Evolutionary conservation across 64 coral and sea anemone genomes (phyloP).

Genomic region (Catalaphyllia jardinei): DNA sequence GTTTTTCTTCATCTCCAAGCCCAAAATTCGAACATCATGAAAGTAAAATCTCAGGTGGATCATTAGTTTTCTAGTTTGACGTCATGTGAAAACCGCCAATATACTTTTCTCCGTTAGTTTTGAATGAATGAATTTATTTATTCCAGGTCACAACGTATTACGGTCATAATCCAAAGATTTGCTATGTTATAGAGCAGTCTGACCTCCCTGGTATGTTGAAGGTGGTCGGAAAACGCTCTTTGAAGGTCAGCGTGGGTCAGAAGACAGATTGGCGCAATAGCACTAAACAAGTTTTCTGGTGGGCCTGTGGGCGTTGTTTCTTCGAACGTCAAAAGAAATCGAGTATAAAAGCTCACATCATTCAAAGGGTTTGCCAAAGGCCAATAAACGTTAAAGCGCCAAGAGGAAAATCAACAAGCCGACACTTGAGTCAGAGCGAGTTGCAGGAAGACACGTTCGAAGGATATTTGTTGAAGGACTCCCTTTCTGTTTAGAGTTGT

Average conservation of each 20-base stretch:
- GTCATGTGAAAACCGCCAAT: too few relatives aligned
- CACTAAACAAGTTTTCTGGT: constrained; percentile 43
- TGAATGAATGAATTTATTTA: neutral
- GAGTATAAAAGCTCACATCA: constrained; percentile 50
- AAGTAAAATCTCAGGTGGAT: too few relatives aligned
- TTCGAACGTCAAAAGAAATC: constrained; percentile 67
- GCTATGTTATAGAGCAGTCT: constrained; percentile 23
- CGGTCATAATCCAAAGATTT: neutral
- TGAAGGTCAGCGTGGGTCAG: neutral
- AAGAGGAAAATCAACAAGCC: neutral
- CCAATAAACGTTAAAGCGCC: neutral
- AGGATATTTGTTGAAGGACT: too few relatives aligned
- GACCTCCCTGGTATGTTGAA: constrained; percentile 51
- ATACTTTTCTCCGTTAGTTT: too few relatives aligned
- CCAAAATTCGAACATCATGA: too few relatives aligned
- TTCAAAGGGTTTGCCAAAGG: constrained; percentile 55
- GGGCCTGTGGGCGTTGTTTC: constrained; percentile 64
- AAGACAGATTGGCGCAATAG: constrained; percentile 37
- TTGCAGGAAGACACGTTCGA: too few relatives aligned
- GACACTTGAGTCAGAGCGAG: too few relatives aligned
- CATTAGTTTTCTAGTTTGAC: too few relatives aligned
- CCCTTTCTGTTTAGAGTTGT: too few relatives aligned
- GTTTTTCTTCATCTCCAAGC: too few relatives aligned
- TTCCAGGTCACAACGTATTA: constrained; percentile 10
- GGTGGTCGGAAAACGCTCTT: neutral